phyloP scores from a whole-genome alignment of 2,888 invertebrate species.

The Drosophila yooni region DNA sequence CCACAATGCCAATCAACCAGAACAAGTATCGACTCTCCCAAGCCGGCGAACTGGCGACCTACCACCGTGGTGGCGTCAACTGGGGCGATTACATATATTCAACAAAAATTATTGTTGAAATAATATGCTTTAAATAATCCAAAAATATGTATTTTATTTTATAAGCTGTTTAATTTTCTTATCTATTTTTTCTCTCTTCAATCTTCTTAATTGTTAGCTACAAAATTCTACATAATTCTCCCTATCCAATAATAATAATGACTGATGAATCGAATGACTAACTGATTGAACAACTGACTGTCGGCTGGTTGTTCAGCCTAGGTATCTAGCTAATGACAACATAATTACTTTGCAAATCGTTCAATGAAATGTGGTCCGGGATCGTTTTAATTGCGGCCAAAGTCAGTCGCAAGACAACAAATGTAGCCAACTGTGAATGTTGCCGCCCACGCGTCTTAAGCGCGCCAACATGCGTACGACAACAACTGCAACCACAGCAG shows the following conservation, averaged over 20 bases:
- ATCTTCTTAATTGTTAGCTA: neutral
- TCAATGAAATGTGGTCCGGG: slow-evolving; percentile 54
- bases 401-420: slow-evolving; percentile 36
- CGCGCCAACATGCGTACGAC: slow-evolving; percentile 52
- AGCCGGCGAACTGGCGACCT: slow-evolving; percentile 6
- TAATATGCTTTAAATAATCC: neutral
- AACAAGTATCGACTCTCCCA: neutral
- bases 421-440: slow-evolving; percentile 74
- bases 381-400: slow-evolving; percentile 68
- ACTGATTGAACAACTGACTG: slow-evolving; percentile 18
- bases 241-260: neutral
- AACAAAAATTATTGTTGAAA: neutral
- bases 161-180: neutral
- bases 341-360: slow-evolving; percentile 71
- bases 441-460: slow-evolving; percentile 63
- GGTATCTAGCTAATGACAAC: slow-evolving; percentile 68
- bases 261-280: neutral
- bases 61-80: neutral
- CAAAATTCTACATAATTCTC: neutral
- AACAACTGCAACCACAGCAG: slow-evolving; percentile 33
- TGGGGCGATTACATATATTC: neutral
- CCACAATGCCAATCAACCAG: slow-evolving; percentile 50
- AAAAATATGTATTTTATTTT: neutral
- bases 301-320: slow-evolving; percentile 19
- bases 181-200: neutral